Evolutionary conservation across 2,113 vertebrate genomes (phyloP), one percentile per base, ranked within the genome.

Genomic region (Prietella phreatophila): DNA sequence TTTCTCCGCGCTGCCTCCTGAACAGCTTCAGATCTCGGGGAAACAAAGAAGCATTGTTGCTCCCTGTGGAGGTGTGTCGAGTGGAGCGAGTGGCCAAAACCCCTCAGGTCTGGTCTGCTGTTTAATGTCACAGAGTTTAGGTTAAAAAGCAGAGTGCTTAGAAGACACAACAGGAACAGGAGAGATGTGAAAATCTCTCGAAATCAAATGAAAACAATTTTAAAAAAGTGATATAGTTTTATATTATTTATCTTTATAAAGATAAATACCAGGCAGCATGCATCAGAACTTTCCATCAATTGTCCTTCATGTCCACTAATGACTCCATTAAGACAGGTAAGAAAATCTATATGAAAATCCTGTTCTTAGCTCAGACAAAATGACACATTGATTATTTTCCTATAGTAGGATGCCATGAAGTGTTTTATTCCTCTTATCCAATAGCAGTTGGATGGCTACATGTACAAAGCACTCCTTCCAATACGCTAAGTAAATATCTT

Each of bases 11-110:
- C 61, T 58, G 69, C 67, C 55, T 60, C 55, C 69, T 39, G 67
- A 75, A 56, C 9, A 69, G 82, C 42, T 30, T 30, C 67, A 56
- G 50, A 85, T 25, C 69, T 85, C 55, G 5, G 2, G 14, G 60
- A 85, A 60, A 47, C n/a, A 85, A 76, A 85, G 22, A 75, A 30
- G 11, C 42, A 36, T 69, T 71, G 84, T 85, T 47, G 84, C 39
- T 73, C 56, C 50, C 83, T 85, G 83, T 14, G 30, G 84, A 76
- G 33, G 84, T 76, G 84, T 85, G 53, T 27, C 5, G 71, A 39
- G 27, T 60, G 33, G 5, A 76, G 55, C 50, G 53, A 58, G 58
- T 69, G 65, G 56, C 56, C 33, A 15, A 30, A 60, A 30, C 55
- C 73, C 84, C 27, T 42, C 76, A 30, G 71, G 71, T 39, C 71